Evolutionary conservation across 2,888 invertebrate genomes (phyloP).

Genomic region (Colostygia pectinataria): DNA sequence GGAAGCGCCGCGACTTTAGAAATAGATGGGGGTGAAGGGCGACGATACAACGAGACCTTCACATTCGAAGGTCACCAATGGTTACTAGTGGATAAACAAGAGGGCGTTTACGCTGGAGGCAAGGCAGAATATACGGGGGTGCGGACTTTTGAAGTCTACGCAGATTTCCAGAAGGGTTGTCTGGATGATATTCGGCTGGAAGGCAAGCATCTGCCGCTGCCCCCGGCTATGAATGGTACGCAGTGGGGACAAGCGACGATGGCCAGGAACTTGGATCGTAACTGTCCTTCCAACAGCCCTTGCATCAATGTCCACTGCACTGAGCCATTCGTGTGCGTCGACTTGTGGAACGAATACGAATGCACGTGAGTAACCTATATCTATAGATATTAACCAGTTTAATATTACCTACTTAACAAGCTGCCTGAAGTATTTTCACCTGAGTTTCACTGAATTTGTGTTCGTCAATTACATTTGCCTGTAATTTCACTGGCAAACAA

Average conservation of each 20-base stretch:
- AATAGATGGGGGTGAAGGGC: conserved; percentile 97
- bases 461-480: conserved; percentile 10
- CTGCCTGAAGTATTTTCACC: not conserved
- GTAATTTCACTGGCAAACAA: conserved; percentile 19
- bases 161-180: conserved; percentile 96
- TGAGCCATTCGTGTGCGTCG: conserved; percentile 96
- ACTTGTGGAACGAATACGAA: conserved; percentile 98
- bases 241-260: conserved; percentile 98
- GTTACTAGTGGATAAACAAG: conserved; percentile 95
- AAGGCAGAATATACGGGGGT: conserved; percentile 98
- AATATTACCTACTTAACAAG: not conserved
- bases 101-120: conserved; percentile 97
- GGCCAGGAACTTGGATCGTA: conserved; percentile 94
- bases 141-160: conserved; percentile 96
- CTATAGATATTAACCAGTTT: not conserved
- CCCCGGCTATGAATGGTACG: conserved; percentile 96
- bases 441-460: conserved; percentile 2
- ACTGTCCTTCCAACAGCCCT: conserved; percentile 97
- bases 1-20: conserved; percentile 96
- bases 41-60: conserved; percentile 96
- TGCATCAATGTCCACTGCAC: conserved; percentile 97
- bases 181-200: conserved; percentile 90
- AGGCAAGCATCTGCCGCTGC: conserved; percentile 96
- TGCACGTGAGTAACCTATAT: conserved; percentile 92
- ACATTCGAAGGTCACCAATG: conserved; percentile 95